A percentile compares a stretch with the other conserved stretches of the same genome.
phyloP scores from a whole-genome alignment of 2,113 vertebrate species.

The Ariopsis seemanni region DNA sequence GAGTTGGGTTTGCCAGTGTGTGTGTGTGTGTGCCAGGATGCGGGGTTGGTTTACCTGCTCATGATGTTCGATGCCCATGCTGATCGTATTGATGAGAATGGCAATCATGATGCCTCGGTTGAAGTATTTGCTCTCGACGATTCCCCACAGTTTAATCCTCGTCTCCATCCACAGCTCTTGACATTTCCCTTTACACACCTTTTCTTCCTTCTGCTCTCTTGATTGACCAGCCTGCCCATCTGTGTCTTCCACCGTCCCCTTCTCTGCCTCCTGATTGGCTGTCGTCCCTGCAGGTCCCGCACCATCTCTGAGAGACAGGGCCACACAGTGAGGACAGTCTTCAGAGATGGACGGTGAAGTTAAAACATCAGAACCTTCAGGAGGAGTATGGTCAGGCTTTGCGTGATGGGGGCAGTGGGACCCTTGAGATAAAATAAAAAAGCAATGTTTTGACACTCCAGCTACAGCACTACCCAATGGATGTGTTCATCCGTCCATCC shows the following conservation, averaged over 20 bases:
- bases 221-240: conserved; percentile 52
- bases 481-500: background rate
- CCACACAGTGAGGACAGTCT: conserved; percentile 76
- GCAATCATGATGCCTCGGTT: conserved; percentile 97
- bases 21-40: background rate
- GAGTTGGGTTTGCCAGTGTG: background rate
- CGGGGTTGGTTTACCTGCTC: conserved; percentile 78
- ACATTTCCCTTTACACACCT: conserved; percentile 39
- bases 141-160: conserved; percentile 83
- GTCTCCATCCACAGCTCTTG: conserved; percentile 64
- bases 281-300: conserved; percentile 42
- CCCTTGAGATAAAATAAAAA: conserved; percentile 59
- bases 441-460: background rate
- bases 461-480: background rate
- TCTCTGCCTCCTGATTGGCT: conserved; percentile 59
- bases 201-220: conserved; percentile 38
- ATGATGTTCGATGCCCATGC: conserved; percentile 97
- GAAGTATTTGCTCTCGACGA: conserved; percentile 98
- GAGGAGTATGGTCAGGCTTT: conserved; percentile 68
- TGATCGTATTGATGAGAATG: conserved; percentile 95
- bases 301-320: conserved; percentile 60
- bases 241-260: conserved; percentile 58
- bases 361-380: conserved; percentile 72
- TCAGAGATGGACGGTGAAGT: conserved; percentile 69
- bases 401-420: conserved; percentile 74